These are phyloP conservation scores for Hyperoplus immaculatus DNA, from an alignment of 2,797 vertebrate genomes.

Conservation along the genomic window DNA sequence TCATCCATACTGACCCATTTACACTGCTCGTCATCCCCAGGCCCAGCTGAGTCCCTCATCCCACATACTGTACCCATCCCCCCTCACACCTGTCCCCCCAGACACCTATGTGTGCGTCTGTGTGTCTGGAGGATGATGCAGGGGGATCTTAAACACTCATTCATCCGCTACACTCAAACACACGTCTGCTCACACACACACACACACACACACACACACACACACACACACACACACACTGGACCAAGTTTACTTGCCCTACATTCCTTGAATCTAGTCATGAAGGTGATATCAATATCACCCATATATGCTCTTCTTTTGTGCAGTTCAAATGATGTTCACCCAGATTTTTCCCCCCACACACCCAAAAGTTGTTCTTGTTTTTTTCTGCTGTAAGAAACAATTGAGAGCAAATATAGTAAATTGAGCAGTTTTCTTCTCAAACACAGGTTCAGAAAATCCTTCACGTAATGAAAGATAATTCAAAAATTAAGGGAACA, in stretches of 20 bases:
- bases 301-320: not conserved
- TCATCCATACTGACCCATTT: conserved; percentile 85
- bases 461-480: not conserved
- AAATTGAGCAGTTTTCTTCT: not conserved
- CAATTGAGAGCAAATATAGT: not conserved
- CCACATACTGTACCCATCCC: conserved; percentile 66
- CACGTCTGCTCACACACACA: not conserved
- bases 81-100: conserved; percentile 77
- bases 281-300: not conserved
- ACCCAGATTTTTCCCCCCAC: not conserved
- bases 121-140: conserved; percentile 41
- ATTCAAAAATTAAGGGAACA: not conserved
- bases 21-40: conserved; percentile 71
- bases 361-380: conserved; percentile 1
- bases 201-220: conserved; percentile 21
- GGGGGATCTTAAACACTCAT: conserved; percentile 58
- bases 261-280: conserved; percentile 11
- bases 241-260: conserved; percentile 1
- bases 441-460: not conserved
- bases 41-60: conserved; percentile 83
- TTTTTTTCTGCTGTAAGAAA: not conserved
- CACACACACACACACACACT: not conserved
- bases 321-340: conserved; percentile 7
- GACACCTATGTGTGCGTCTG: conserved; percentile 41
- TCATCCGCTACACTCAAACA: conserved; percentile 51